Conservation (phyloP, 2,888 invertebrate genomes). For the Nomada goodeniana region DNA sequence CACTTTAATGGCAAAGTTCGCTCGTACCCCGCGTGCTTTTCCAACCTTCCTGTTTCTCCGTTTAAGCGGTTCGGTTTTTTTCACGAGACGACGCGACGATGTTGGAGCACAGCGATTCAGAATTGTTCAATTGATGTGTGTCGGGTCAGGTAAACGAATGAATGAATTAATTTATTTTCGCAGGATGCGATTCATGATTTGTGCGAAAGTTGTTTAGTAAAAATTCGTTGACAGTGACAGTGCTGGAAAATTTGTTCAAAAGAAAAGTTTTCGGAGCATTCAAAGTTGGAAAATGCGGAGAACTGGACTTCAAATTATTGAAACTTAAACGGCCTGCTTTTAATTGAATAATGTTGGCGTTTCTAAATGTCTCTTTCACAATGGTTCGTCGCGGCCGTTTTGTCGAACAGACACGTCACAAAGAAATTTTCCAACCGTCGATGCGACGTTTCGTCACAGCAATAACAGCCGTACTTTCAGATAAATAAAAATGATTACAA, state of each 20-base stretch:
- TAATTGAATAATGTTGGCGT: neutral
- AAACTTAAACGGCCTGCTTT: neutral
- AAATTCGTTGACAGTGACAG: too few species aligned
- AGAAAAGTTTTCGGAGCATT: neutral
- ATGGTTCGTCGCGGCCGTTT: neutral
- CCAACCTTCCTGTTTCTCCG: neutral
- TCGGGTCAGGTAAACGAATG: neutral
- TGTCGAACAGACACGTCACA: neutral
- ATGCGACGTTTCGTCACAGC: neutral
- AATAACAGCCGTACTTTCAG: constrained; percentile 9
- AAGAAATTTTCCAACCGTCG: constrained; percentile 26
- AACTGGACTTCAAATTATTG: neutral
- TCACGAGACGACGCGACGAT: neutral
- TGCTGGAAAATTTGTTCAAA: neutral
- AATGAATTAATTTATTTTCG: too few species aligned
- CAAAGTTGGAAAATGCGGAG: neutral
- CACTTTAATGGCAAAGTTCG: constrained; percentile 45
- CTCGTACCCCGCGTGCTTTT: neutral
- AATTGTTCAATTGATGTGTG: neutral
- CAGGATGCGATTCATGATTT: too few species aligned
- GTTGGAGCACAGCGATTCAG: neutral
- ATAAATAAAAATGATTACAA: constrained; percentile 43
- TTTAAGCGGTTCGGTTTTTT: neutral
- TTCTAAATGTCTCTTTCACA: too few species aligned
- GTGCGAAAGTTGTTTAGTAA: too few species aligned